A percentile compares a stretch with the other conserved stretches of the same genome.
phyloP scores from a whole-genome alignment of 1,140 invertebrate species.

The Melanaphis sacchari region DNA sequence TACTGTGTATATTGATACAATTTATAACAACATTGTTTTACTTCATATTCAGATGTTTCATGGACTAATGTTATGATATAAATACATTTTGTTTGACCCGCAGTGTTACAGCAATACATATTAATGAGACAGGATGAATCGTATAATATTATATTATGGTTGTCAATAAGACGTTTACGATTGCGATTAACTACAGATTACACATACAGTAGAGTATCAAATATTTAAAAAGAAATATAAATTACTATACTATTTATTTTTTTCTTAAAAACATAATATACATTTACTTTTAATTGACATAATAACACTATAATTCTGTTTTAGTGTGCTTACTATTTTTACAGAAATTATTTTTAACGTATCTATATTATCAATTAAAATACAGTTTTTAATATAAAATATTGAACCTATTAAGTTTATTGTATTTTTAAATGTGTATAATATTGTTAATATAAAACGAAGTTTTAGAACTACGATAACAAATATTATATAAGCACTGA shows the following conservation, averaged over 20 bases:
- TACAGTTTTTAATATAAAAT: background rate
- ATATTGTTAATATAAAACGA: background rate
- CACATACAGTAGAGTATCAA: background rate
- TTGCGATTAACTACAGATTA: background rate
- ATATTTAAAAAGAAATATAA: background rate
- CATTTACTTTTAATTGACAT: no score
- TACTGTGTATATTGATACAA: background rate
- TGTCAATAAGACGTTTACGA: background rate
- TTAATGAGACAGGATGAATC: background rate
- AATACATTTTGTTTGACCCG: background rate
- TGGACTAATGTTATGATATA: background rate
- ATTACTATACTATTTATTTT: background rate
- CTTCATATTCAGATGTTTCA: background rate
- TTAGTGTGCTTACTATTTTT: background rate
- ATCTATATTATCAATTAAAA: no score
- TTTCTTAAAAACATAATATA: no score
- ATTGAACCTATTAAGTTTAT: background rate
- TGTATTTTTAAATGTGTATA: background rate
- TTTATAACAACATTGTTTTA: background rate
- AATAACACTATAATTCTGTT: background rate
- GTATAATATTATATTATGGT: background rate
- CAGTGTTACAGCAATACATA: background rate
- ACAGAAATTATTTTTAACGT: background rate
- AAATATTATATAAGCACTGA: background rate
- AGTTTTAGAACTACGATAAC: no score